A percentile compares a stretch with the other conserved stretches of the same genome.
These are phyloP conservation scores for Melangyna quadrimaculata DNA, from an alignment of 2,888 invertebrate genomes.

Conservation along the genomic window DNA sequence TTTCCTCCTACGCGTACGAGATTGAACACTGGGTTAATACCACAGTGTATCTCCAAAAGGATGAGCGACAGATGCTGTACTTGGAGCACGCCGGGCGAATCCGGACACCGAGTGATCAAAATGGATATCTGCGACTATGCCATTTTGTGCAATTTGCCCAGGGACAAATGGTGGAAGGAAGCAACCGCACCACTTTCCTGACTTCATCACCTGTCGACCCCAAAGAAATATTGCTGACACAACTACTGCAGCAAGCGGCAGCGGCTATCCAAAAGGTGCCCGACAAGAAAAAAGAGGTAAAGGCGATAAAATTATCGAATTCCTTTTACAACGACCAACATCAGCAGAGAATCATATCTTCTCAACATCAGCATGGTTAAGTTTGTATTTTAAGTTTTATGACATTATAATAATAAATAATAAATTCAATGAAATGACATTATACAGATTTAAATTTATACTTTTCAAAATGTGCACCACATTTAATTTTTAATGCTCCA, in stretches of 20 bases:
- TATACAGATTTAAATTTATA: not conserved
- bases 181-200: not conserved
- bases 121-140: not conserved
- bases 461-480: not conserved
- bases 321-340: not conserved
- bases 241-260: not conserved
- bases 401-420: not conserved
- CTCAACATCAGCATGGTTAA: not conserved
- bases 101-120: not conserved
- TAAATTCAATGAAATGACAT: not conserved
- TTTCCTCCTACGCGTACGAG: too few relatives aligned
- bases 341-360: too few relatives aligned
- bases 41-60: too few relatives aligned
- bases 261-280: not conserved
- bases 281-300: not conserved
- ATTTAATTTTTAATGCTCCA: not conserved
- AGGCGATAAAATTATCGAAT: not conserved
- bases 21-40: too few relatives aligned
- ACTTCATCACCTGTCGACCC: not conserved
- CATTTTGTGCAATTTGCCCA: not conserved
- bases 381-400: not conserved
- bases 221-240: not conserved
- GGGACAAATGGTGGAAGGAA: not conserved
- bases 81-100: too few relatives aligned
- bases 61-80: too few relatives aligned